Evolutionary conservation across 2,797 vertebrate species (phyloP), one percentile per base, ranked within the genome.

Genomic region (Cygnus olor): DNA sequence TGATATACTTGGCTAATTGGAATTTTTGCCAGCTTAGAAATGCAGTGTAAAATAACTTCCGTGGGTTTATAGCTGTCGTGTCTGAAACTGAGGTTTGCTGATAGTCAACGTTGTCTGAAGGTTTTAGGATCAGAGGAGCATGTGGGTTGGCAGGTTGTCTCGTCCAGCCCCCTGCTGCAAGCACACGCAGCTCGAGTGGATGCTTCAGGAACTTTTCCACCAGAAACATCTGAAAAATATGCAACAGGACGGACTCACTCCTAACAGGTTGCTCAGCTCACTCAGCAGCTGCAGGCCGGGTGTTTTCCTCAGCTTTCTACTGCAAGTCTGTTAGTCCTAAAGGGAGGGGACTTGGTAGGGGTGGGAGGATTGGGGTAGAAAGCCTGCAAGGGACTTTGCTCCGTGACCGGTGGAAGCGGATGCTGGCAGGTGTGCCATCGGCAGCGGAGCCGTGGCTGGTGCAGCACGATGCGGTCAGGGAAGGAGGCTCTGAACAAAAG

Each of bases 391-490:
- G 44, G 79, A 90, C 71, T 84, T 94, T 32, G 40, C 10, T 51
- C 57, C 69, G 77, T 65, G 57, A 72, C 65, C 36, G 58, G n/a
- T 6, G 27, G 7, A 19, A 47, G 78, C 71, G 51, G 74, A 18
- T 82, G 42, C 40, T 53, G 28, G 34, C 47, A 77, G 30, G 44
- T 85, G 51, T 24, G 49, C 11, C 21, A 12, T 58, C 4, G 34
- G 66, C 77, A 73, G 69, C 0, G 0, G 19, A 58, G 30, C 51
- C 28, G 49, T 0, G 0, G 38, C 38, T 73, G 64, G 10, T 74
- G 57, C n/a, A 30, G 21, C 0, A 0, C 30, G 19, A 40, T 40
- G 40, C 18, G 42, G 58, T 5, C 1, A 0, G 30, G 70, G 17
- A 80, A 22, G 30, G 30, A 80, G 61, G 42, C 24, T 47, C 42